These are phyloP conservation scores for Pelmatolapia mariae DNA, from an alignment of 2,113 vertebrate species.

Conservation along the genomic window DNA sequence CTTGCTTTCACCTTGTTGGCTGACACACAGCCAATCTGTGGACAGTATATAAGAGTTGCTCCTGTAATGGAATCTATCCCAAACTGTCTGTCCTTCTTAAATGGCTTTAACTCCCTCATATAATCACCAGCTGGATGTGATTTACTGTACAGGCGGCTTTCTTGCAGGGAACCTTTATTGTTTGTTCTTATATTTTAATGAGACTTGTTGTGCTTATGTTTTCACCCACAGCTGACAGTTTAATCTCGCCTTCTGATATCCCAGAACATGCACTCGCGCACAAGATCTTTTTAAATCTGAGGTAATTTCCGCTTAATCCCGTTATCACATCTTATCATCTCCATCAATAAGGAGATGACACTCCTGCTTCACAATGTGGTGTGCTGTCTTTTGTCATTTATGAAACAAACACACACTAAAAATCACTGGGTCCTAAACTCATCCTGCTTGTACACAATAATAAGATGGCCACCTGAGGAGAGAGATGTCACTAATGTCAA, in stretches of 20 bases:
- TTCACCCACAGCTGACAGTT: conserved; percentile 14
- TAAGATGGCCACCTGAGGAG: not conserved
- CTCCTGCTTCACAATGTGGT: not conserved
- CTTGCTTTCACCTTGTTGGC: conserved; percentile 33
- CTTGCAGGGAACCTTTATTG: not conserved
- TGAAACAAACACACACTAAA: not conserved
- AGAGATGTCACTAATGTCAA: not conserved
- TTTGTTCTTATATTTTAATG: conserved; percentile 18
- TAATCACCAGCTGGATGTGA: conserved; percentile 16
- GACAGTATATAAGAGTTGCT: not conserved
- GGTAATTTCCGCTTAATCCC: conserved; percentile 41
- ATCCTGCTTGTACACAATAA: not conserved
- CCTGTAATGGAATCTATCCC: not conserved
- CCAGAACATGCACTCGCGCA: not conserved
- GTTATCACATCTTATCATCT: conserved; percentile 22
- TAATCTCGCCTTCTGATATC: not conserved
- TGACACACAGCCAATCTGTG: conserved; percentile 26
- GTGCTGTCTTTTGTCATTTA: not conserved
- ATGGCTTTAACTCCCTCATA: not conserved
- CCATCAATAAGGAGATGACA: conserved; percentile 1
- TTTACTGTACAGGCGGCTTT: not conserved
- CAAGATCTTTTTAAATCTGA: not conserved
- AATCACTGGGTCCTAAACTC: not conserved
- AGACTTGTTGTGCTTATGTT: not conserved
- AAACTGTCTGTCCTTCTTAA: conserved; percentile 5